phyloP scores from a whole-genome alignment of 2,797 vertebrate genomes.

The Epinephelus awoara region DNA sequence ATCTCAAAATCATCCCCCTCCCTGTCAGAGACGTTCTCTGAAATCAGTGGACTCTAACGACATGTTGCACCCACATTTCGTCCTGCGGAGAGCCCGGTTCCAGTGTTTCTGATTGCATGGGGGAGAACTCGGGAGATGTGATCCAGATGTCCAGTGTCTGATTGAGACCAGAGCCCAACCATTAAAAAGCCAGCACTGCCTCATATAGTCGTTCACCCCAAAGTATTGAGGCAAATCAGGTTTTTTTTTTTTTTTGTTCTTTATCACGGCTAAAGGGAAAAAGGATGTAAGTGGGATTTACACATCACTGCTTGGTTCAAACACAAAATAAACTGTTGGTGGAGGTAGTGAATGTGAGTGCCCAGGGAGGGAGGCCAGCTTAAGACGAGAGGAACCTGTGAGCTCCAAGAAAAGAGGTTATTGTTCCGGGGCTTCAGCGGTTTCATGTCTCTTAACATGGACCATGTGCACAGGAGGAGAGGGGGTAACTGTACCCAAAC shows the following conservation, averaged over 20 bases:
- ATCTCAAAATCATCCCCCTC: constrained; percentile 35
- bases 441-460: constrained; percentile 75
- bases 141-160: constrained; percentile 90
- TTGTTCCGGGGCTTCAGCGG: constrained; percentile 69
- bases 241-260: constrained; percentile 63
- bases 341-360: constrained; percentile 32
- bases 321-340: constrained; percentile 72
- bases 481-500: constrained; percentile 12
- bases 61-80: constrained; percentile 83
- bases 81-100: constrained; percentile 60
- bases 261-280: constrained; percentile 55
- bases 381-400: constrained; percentile 59
- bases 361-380: constrained; percentile 44
- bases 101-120: constrained; percentile 79
- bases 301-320: constrained; percentile 78
- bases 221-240: constrained; percentile 84
- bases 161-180: constrained; percentile 90
- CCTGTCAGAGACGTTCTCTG: constrained; percentile 62
- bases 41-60: constrained; percentile 72
- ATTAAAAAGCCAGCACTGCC: constrained; percentile 87
- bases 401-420: constrained; percentile 64
- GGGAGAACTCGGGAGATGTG: constrained; percentile 80
- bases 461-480: constrained; percentile 64
- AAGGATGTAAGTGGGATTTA: constrained; percentile 68
- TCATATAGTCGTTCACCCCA: constrained; percentile 82